A percentile compares a stretch with the other conserved stretches of the same genome.
Conservation (phyloP, 2,113 vertebrate genomes). For the Tetraodon nigroviridis region DNA sequence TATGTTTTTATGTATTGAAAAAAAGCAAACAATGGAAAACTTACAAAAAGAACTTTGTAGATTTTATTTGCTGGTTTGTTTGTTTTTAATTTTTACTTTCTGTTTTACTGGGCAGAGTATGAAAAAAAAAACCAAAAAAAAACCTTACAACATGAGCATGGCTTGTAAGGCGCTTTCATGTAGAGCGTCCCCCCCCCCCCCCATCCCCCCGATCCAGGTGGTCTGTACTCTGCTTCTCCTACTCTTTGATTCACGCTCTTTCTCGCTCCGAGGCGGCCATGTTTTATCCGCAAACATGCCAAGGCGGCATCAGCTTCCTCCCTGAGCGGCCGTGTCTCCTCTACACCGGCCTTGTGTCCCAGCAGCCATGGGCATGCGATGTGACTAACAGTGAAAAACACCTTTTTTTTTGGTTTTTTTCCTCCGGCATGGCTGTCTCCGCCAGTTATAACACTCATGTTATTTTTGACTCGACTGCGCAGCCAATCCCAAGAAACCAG, state of each 20-base stretch:
- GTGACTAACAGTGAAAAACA: constrained; percentile 65
- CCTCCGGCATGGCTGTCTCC: constrained; percentile 25
- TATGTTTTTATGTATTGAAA: no score
- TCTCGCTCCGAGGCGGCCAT: constrained; percentile 2
- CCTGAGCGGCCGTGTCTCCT: constrained; percentile 25
- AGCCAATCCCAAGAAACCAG: constrained; percentile 64
- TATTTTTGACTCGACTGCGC: constrained; percentile 53
- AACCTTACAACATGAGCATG: no score
- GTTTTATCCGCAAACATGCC: constrained; percentile 47
- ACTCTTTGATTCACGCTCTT: neutral
- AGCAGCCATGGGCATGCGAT: constrained; percentile 51
- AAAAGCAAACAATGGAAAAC: no score
- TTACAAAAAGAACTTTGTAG: neutral
- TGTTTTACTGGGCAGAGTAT: constrained; percentile 30
- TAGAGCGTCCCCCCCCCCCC: no score
- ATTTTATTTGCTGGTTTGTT: constrained; percentile 8
- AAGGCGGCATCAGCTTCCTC: constrained; percentile 45
- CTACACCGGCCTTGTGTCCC: constrained; percentile 25
- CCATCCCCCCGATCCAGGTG: constrained; percentile 61
- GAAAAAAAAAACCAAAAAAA: constrained; percentile 25
- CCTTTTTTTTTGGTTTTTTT: constrained; percentile 47
- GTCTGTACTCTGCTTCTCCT: constrained; percentile 37
- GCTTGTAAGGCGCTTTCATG: no score
- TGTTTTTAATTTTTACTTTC: constrained; percentile 29
- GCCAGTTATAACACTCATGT: constrained; percentile 72